Base-by-base conservation (phyloP, 2,888 invertebrate species). In the Copidosoma aretas region DNA sequence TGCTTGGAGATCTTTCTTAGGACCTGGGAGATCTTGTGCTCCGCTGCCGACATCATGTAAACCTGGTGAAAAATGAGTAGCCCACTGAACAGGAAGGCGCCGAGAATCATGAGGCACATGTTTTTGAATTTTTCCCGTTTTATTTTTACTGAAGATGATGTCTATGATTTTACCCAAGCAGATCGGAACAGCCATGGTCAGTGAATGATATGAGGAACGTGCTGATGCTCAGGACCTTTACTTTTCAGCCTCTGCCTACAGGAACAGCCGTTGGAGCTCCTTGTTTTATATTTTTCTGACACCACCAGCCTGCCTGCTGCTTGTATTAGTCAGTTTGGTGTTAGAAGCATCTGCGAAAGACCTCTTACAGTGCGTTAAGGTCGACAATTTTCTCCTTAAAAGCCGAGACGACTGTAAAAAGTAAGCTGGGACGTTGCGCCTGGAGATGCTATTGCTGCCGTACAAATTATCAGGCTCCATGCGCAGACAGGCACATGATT, bases 131-230 rank as follows among this genome's bases (percentile, higher is more conserved):
- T 61, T 91, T 90, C 53, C 88, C 87, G 17, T 86, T 86, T 57
- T 87, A 77, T 79, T 91, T 59, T 87, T 86, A 25, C 89, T 89
- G 81, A 94, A 93, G 75, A 97, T 94, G 46, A 94, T 90, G 81
- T 98, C 98, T 72, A 98, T 89, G 25, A 98, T 91, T 85, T 93
- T 93, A 8, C 98, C 98, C 71, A 98, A 87, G 71, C 94, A 93
- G 84, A 94, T n/a, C 97, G 1, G 98, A 98, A 21, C 91, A 15
- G 93, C 91, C 93, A 98, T 95, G 15, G 97, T 94, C 94, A 67
- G 91, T 86, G 75, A 97, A 97, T 0, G 97, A 97, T 60, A 98
- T 86, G 17, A 98, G 86, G 64, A 97, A 89, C 14, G 89, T 86
- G 74, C 98, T 88, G 49, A 95, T 98, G 85, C 92, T 96, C 92